A percentile compares a stretch with the other conserved stretches of the same genome.
Evolutionary conservation across 1,140 invertebrate species (phyloP).

Genomic region (Melitaea cinxia): DNA sequence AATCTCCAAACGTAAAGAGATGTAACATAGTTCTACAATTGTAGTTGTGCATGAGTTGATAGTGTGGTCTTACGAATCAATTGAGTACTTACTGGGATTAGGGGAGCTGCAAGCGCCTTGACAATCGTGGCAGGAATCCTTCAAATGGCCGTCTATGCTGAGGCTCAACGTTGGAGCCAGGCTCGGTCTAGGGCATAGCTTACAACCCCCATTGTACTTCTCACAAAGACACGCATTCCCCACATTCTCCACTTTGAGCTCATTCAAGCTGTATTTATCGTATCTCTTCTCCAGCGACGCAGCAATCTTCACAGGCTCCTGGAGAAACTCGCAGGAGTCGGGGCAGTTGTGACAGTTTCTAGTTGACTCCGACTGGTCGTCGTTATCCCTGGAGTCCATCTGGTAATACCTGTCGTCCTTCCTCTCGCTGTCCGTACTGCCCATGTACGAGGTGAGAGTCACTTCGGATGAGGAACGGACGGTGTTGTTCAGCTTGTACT

Average conservation of each 20-base stretch:
- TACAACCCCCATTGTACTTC: slow-evolving; percentile 71
- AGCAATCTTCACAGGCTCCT: slow-evolving; percentile 52
- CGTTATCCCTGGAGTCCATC: slow-evolving; percentile 55
- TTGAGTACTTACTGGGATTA: slow-evolving; percentile 56
- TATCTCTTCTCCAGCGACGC: slow-evolving; percentile 57
- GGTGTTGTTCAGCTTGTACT: slow-evolving; percentile 77
- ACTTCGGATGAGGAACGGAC: slow-evolving; percentile 70
- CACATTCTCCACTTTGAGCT: slow-evolving; percentile 64
- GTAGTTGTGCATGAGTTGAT: too few relatives aligned
- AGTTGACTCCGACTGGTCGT: slow-evolving; percentile 44
- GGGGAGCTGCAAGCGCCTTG: slow-evolving; percentile 44
- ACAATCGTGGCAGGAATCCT: slow-evolving; percentile 55
- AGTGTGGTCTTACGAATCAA: too few relatives aligned
- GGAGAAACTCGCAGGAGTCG: slow-evolving; percentile 54
- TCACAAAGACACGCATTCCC: slow-evolving; percentile 69
- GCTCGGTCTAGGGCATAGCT: slow-evolving; percentile 64
- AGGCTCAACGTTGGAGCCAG: slow-evolving; percentile 51
- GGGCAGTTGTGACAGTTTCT: slow-evolving; percentile 58
- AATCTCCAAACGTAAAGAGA: too few relatives aligned
- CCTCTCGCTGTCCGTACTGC: slow-evolving; percentile 48
- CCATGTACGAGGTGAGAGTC: slow-evolving; percentile 75
- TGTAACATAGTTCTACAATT: too few relatives aligned
- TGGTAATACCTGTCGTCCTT: slow-evolving; percentile 47
- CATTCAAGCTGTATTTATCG: slow-evolving; percentile 66
- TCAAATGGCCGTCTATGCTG: slow-evolving; percentile 43